A percentile compares a stretch with the other conserved stretches of the same genome.
These are phyloP conservation scores for Virgularia gustaviana DNA, from an alignment of 92 coral and sea anemone genomes.

Conservation along the genomic window DNA sequence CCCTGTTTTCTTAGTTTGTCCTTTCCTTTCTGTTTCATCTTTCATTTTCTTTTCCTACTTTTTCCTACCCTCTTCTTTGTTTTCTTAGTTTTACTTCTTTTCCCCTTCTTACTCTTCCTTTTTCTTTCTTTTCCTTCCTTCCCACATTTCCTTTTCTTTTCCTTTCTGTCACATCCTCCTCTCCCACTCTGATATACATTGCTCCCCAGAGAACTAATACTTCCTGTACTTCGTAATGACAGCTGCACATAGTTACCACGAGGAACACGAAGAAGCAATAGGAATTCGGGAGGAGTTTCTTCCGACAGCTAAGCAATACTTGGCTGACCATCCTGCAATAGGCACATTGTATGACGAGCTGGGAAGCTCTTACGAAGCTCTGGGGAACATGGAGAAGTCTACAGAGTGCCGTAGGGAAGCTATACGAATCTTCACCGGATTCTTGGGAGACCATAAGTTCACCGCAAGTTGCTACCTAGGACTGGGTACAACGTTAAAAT, in stretches of 20 bases:
- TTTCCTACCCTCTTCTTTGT: too few species aligned
- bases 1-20: neutral
- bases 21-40: neutral
- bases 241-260: conserved; percentile 84
- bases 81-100: too few species aligned
- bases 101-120: too few species aligned
- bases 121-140: too few species aligned
- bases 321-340: conserved; percentile 82
- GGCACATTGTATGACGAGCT: conserved; percentile 89
- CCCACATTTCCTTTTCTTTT: too few species aligned
- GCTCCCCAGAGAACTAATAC: too few species aligned
- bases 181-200: too few species aligned
- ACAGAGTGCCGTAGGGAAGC: conserved; percentile 67
- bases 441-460: conserved; percentile 89
- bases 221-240: too few species aligned
- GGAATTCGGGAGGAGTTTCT: conserved; percentile 74
- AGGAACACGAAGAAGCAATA: conserved; percentile 77
- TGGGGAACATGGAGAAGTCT: conserved; percentile 63
- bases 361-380: conserved; percentile 78
- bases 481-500: conserved; percentile 61
- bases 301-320: conserved; percentile 65
- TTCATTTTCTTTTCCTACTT: neutral
- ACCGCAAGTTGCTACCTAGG: conserved; percentile 91
- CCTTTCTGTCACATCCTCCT: too few species aligned
- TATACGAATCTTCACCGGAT: conserved; percentile 65